Evolutionary conservation across 2,113 vertebrate species (phyloP).

Genomic region (Periophthalmus modestus): DNA sequence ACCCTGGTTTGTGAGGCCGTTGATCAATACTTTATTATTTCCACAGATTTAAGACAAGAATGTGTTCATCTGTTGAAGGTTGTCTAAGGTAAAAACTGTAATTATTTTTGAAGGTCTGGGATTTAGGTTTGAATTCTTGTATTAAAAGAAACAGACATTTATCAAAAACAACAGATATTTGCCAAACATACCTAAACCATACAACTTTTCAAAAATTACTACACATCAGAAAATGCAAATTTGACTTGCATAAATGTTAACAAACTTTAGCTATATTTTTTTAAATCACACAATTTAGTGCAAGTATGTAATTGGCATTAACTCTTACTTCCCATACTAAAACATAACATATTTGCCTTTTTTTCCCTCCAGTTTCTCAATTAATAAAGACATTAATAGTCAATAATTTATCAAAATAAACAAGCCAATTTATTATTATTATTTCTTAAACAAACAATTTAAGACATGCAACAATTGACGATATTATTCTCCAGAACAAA

Average conservation of each 20-base stretch:
- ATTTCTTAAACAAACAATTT: no score
- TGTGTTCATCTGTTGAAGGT: background rate
- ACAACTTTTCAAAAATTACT: background rate
- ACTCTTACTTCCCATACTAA: background rate
- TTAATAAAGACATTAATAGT: no score
- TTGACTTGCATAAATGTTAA: no score
- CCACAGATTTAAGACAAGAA: background rate
- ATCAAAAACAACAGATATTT: background rate
- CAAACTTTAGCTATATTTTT: background rate
- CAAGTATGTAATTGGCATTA: background rate
- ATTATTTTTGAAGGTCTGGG: background rate
- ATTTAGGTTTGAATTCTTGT: background rate
- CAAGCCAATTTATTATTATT: no score
- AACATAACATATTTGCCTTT: background rate
- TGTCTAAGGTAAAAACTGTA: background rate
- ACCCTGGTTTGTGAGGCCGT: background rate
- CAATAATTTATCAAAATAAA: no score
- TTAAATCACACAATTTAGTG: background rate
- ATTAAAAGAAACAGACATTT: background rate
- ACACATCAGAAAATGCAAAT: background rate
- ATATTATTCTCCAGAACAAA: no score
- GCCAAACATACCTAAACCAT: background rate
- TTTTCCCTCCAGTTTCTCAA: background rate
- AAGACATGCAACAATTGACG: no score
- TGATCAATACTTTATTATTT: background rate